Base-by-base conservation (phyloP, 2,888 invertebrate species). In the Chrysolina oricalcia region DNA sequence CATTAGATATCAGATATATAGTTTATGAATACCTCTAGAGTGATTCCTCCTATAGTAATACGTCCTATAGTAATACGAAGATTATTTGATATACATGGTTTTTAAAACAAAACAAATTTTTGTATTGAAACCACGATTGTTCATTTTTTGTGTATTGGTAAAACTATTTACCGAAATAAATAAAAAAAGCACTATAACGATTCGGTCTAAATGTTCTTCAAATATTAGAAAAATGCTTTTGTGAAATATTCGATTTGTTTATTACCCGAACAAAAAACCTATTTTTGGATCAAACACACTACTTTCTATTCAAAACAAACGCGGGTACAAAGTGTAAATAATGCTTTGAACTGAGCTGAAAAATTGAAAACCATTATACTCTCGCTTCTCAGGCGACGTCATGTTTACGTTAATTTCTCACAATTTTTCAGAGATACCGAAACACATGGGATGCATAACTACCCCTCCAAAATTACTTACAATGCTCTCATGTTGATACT, bases 401-500 rank as follows among this genome's bases (percentile, higher is more conserved):
- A 8, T 59, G 59, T 59, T 59, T 59, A 35, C n/a, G 35, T 59
- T 27, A 35, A 59, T n/a, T 35, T 59, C 59, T 10, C 59, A 59
- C 59, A 59, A 59, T 35, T 59, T 59, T n/a, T 59, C 35, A 35
- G n/a, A 59, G 9, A 27, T 35, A 19, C 11, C 40, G 17, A 11
- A 53, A 68, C 68, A 68, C 68, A 68, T 68, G 53, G 40, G 40
- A 40, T 41, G 35, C 56, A 68, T 56, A 68, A 68, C 53, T 40
- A 68, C 68, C 68, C 53, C 19, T 17, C 15, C 15, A 41, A 40
- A 40, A 40, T 46, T 53, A 40, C 56, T 41, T 23, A 35, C 56
- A 27, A 68, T 40, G 68, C 68, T 40, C 68, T 68, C 21, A 41
- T 17, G 41, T 68, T 27, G 53, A 68, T 68, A 17, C 27, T 23